Percentiles rank a stretch among this genome's conserved stretches.
These are phyloP conservation scores for Heliconius ethilla DNA, from an alignment of 2,888 invertebrate genomes.

Conservation along the genomic window DNA sequence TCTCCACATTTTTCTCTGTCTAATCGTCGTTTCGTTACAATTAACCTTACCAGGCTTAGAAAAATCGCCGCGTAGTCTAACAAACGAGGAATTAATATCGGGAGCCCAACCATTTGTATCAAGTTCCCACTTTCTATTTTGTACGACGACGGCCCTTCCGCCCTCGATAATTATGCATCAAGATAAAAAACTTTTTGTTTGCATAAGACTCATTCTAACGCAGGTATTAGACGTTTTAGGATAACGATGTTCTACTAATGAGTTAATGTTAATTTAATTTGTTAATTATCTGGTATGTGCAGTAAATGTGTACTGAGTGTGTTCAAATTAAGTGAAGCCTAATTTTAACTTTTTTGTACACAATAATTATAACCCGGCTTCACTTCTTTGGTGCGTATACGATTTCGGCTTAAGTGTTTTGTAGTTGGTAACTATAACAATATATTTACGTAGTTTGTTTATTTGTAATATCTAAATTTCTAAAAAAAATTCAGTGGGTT, in stretches of 20 bases:
- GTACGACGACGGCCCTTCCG: slow-evolving; percentile 61
- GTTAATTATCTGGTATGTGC: slow-evolving; percentile 21
- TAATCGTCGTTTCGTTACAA: slow-evolving; percentile 61
- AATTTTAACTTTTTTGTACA: not conserved
- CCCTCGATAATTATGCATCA: slow-evolving; percentile 70
- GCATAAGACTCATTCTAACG: slow-evolving; percentile 49
- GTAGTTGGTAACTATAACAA: not conserved
- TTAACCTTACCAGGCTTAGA: slow-evolving; percentile 63
- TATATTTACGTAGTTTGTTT: not conserved
- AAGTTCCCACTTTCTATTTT: slow-evolving; percentile 69
- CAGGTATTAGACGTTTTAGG: slow-evolving; percentile 37
- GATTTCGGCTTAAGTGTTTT: not conserved
- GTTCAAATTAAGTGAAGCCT: slow-evolving; percentile 5
- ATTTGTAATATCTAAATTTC: too few relatives aligned
- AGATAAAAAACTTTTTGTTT: slow-evolving; percentile 64
- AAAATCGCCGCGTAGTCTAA: slow-evolving; percentile 66
- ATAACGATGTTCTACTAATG: slow-evolving; percentile 38
- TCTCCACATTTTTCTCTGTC: slow-evolving; percentile 55
- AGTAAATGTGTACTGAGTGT: not conserved
- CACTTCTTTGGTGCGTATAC: not conserved
- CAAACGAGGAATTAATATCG: slow-evolving; percentile 77
- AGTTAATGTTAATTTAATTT: slow-evolving; percentile 37
- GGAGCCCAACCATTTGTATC: slow-evolving; percentile 67
- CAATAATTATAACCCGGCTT: not conserved
- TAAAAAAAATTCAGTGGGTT: too few relatives aligned